phyloP scores from a whole-genome alignment of 2,888 invertebrate species.

The Agrochola lota region DNA sequence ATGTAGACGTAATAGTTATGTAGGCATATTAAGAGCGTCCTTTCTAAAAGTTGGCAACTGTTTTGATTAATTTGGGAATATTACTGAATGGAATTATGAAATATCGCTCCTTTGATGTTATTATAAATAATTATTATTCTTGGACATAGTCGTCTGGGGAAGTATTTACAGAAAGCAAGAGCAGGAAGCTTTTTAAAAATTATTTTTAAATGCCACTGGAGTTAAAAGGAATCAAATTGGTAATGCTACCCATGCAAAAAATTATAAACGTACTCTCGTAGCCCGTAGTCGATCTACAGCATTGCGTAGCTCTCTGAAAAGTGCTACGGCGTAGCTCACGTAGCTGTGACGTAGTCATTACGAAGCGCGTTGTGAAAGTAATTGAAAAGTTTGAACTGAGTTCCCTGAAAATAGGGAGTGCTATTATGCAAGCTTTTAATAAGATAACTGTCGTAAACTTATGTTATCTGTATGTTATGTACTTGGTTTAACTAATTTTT shows the following conservation, averaged over 20 bases:
- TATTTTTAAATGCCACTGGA: neutral
- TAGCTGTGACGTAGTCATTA: neutral
- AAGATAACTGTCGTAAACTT: neutral
- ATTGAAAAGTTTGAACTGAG: neutral
- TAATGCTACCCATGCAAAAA: no score
- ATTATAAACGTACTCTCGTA: neutral
- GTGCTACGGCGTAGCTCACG: slow-evolving; percentile 14
- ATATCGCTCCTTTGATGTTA: neutral
- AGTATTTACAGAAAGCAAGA: neutral
- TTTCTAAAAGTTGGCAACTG: no score
- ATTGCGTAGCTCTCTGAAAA: neutral
- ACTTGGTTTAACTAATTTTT: neutral
- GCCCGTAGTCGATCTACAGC: neutral
- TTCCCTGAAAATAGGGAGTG: neutral
- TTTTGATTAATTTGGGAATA: no score
- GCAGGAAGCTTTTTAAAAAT: neutral
- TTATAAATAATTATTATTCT: neutral
- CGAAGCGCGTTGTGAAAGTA: neutral
- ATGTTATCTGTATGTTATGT: neutral
- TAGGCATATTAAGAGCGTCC: neutral
- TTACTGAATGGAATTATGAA: no score
- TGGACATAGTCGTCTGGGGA: neutral
- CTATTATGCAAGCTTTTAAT: neutral
- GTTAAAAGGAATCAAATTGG: neutral
- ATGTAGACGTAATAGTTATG: neutral